These are phyloP conservation scores for Agrilus cyanescens DNA, from an alignment of 2,888 invertebrate genomes.

Conservation along the genomic window DNA sequence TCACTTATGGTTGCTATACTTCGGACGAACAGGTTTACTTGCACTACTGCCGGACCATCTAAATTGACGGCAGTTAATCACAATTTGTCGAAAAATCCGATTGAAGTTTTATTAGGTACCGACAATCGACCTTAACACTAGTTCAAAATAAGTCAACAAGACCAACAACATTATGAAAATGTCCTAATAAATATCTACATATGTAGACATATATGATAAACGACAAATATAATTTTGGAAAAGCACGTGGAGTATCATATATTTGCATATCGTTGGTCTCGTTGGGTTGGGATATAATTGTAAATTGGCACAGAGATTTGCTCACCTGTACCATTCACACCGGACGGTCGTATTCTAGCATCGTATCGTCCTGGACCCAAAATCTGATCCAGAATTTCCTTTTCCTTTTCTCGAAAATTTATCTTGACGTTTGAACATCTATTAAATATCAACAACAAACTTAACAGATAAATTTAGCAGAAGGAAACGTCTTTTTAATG, in stretches of 20 bases:
- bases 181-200: constrained; percentile 9
- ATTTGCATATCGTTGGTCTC: too few relatives aligned
- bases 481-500: too few relatives aligned
- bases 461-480: background rate
- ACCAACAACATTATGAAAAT: too few relatives aligned
- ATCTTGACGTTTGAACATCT: constrained; percentile 72
- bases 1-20: constrained; percentile 98
- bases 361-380: constrained; percentile 85
- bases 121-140: too few relatives aligned
- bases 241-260: too few relatives aligned
- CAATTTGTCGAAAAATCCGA: too few relatives aligned
- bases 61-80: constrained; percentile 31
- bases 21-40: constrained; percentile 96
- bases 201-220: constrained; percentile 8
- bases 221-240: constrained; percentile 2
- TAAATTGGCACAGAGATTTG: background rate
- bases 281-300: background rate
- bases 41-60: constrained; percentile 95
- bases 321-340: constrained; percentile 90
- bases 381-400: constrained; percentile 87
- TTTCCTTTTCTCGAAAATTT: constrained; percentile 90
- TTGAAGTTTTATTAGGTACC: too few relatives aligned
- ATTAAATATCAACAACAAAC: constrained; percentile 14
- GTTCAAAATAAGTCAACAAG: too few relatives aligned
- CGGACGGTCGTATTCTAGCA: constrained; percentile 84